Base-by-base conservation (phyloP, 2,888 invertebrate genomes). In the Hydriomena furcata region DNA sequence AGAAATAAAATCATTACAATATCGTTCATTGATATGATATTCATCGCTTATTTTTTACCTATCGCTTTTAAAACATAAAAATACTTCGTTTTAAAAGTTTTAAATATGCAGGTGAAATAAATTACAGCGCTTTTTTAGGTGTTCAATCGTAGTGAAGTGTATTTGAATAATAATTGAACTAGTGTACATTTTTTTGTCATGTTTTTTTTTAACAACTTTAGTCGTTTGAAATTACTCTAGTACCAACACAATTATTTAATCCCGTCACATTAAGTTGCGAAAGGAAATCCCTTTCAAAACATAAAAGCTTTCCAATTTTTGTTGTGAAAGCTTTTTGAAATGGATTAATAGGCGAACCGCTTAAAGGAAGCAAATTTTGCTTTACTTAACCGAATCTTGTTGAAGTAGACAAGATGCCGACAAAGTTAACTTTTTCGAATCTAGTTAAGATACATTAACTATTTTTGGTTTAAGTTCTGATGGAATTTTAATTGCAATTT, bases 361-460 rank as follows among this genome's bases (percentile, higher is more conserved):
- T 78, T 76, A 73, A 75, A 73, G 74, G 76, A 74, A 76, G 73
- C 69, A 72, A 82, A 82, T 81, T 82, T 79, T 69, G 65, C 64
- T 68, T 72, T 84, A 84, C 76, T 84, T 80, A 67, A 65, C 71
- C 65, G 74, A 81, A 82, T 83, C 80, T 79, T 77, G 80, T 82
- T 82, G 79, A 80, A 84, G 80, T 65, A 77, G 79, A 76, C 72
- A 79, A 78, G 73, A 76, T 73, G 76, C 79, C 68, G 68, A 74
- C 73, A 75, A 82, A 85, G 83, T 85, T 84, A 78, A 72, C 76
- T 77, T 81, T 84, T 80, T 70, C 66, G 74, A 86, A 84, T 85
- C 77, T 71, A 83, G 83, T 85, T 84, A 82, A 84, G 82, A 82
- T 71, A 80, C 81, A 84, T 85, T 86, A 83, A 84, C 82, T 83